Percentiles rank a stretch among this genome's conserved stretches.
Evolutionary conservation across 2,113 vertebrate genomes (phyloP).

Genomic region (Tragulus kanchil): DNA sequence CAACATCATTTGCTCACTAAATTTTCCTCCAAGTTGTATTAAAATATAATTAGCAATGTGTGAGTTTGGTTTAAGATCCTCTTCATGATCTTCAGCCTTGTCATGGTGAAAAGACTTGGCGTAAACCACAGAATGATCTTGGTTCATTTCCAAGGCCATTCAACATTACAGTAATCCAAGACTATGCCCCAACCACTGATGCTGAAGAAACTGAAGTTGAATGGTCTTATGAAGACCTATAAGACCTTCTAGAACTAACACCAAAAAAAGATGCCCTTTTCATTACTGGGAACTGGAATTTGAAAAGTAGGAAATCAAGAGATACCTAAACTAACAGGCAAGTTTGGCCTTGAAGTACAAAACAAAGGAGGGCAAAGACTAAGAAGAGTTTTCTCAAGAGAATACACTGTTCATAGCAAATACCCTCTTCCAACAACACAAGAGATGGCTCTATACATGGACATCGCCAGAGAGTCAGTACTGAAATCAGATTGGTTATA

Average conservation of each 20-base stretch:
- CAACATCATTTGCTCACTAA: background rate
- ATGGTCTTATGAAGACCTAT: background rate
- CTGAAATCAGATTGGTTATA: no score
- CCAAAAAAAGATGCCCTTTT: background rate
- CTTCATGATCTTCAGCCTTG: background rate
- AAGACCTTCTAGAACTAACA: background rate
- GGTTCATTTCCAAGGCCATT: background rate
- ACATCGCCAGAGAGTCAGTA: no score
- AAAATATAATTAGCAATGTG: background rate
- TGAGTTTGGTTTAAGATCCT: background rate
- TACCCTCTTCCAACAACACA: no score
- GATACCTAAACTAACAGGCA: background rate
- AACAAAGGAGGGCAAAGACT: background rate
- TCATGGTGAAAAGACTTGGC: background rate
- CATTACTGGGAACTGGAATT: background rate
- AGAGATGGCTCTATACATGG: no score
- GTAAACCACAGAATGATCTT: background rate
- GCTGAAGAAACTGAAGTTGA: background rate
- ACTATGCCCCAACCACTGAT: background rate
- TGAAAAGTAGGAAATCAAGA: background rate
- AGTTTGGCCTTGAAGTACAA: background rate
- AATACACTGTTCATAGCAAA: no score
- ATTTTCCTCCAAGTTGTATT: background rate
- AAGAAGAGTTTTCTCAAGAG: background rate
- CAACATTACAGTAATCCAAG: background rate